Evolutionary conservation across 1,140 invertebrate genomes (phyloP).

Genomic region (Goniozus legneri): DNA sequence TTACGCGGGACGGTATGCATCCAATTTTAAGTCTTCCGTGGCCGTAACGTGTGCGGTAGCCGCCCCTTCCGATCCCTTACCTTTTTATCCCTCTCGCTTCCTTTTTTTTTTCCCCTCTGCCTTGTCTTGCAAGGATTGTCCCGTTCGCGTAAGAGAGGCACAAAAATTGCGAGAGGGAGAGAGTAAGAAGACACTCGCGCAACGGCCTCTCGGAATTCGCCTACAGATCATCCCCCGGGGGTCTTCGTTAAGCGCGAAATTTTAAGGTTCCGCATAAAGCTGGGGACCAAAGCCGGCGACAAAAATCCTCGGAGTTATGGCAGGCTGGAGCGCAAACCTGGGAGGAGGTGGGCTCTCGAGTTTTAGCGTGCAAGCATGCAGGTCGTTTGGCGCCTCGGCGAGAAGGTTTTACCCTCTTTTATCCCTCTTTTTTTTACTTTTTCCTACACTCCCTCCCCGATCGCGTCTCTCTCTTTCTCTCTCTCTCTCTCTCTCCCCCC

Average conservation of each 20-base stretch:
- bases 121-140: too few species aligned
- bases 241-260: slow-evolving; percentile 34
- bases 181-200: too few species aligned
- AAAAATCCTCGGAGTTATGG: slow-evolving; percentile 38
- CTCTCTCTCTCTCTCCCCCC: background rate
- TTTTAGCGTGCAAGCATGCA: slow-evolving; percentile 28
- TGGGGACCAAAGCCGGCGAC: slow-evolving; percentile 31
- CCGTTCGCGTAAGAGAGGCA: too few species aligned
- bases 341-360: slow-evolving; percentile 17
- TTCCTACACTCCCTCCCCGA: background rate
- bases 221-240: slow-evolving; percentile 24
- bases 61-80: too few species aligned
- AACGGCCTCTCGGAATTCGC: slow-evolving; percentile 1
- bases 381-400: slow-evolving; percentile 16
- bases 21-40: too few species aligned
- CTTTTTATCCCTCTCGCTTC: too few species aligned
- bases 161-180: slow-evolving; percentile 13
- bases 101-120: too few species aligned
- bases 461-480: background rate
- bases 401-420: slow-evolving; percentile 13
- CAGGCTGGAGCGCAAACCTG: slow-evolving; percentile 20
- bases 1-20: too few species aligned
- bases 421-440: too few species aligned
- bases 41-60: too few species aligned
- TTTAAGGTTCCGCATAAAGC: slow-evolving; percentile 32